phyloP scores from a whole-genome alignment of 2,888 invertebrate species.

The Lepidocyrtoides sp. region DNA sequence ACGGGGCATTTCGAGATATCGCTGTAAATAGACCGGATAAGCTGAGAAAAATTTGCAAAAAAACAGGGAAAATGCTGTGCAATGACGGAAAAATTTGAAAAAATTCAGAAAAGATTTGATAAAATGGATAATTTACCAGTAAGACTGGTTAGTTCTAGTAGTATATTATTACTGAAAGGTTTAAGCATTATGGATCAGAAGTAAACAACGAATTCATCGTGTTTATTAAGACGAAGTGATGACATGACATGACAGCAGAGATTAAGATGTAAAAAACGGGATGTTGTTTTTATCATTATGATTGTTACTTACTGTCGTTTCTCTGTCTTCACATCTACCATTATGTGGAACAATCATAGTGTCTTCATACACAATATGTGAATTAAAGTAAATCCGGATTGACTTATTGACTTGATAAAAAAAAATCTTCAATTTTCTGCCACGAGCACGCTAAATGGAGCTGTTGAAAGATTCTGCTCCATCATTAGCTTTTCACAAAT shows the following conservation, averaged over 20 bases:
- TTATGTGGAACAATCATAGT: background rate
- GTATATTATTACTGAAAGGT: no score
- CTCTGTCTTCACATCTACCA: background rate
- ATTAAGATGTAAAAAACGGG: conserved; percentile 57
- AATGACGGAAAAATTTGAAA: no score
- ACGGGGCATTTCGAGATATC: no score
- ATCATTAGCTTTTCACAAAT: conserved; percentile 43
- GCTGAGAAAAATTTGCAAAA: no score
- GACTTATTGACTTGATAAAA: conserved; percentile 10
- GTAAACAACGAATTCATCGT: conserved; percentile 53
- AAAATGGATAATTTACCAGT: no score
- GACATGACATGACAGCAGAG: conserved; percentile 70
- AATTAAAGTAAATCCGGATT: conserved; percentile 6
- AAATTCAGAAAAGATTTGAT: no score
- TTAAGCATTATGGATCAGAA: conserved; percentile 34
- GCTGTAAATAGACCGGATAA: no score
- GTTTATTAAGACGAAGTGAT: conserved; percentile 67
- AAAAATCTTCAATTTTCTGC: conserved; percentile 33
- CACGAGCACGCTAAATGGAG: conserved; percentile 38
- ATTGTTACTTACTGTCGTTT: conserved; percentile 29
- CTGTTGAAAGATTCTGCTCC: conserved; percentile 30
- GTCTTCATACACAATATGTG: background rate
- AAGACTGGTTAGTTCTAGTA: no score
- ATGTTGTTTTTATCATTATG: conserved; percentile 47
- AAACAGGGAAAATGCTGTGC: no score